A percentile compares a stretch with the other conserved stretches of the same genome.
Evolutionary conservation across 2,113 vertebrate genomes (phyloP).

Genomic region (Stictonetta naevosa): DNA sequence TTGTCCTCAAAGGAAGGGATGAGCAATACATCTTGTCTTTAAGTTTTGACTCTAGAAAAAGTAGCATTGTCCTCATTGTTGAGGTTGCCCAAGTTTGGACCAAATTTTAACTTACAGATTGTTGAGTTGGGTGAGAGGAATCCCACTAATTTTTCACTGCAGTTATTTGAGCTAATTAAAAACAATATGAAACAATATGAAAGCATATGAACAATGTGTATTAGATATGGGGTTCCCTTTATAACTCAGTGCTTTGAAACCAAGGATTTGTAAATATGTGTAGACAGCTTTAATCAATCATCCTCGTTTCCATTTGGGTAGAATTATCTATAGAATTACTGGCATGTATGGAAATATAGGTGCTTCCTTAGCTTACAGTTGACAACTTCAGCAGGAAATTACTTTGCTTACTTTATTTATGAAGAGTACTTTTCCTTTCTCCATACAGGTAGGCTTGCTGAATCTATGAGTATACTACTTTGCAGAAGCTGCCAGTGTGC

Average conservation of each 20-base stretch:
- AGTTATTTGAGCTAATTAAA: no score
- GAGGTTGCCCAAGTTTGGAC: no score
- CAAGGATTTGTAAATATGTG: background rate
- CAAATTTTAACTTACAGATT: no score
- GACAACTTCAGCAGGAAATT: background rate
- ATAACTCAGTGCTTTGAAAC: background rate
- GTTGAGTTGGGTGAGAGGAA: no score
- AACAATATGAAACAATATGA: background rate
- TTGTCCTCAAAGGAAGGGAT: no score
- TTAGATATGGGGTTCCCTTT: background rate
- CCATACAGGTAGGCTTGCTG: background rate
- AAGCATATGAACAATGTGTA: background rate
- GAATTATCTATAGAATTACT: background rate
- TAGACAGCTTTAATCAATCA: background rate
- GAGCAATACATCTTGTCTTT: no score
- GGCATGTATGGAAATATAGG: background rate
- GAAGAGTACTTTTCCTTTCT: background rate
- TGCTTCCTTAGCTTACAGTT: background rate
- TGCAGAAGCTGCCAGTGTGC: background rate
- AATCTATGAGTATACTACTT: background rate
- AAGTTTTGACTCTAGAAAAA: no score
- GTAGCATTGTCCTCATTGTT: no score
- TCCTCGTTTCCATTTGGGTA: background rate
- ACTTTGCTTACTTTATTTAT: background rate
- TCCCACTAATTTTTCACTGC: no score